phyloP scores from a whole-genome alignment of 2,888 invertebrate species.

The Gnatocerus cornutus region DNA sequence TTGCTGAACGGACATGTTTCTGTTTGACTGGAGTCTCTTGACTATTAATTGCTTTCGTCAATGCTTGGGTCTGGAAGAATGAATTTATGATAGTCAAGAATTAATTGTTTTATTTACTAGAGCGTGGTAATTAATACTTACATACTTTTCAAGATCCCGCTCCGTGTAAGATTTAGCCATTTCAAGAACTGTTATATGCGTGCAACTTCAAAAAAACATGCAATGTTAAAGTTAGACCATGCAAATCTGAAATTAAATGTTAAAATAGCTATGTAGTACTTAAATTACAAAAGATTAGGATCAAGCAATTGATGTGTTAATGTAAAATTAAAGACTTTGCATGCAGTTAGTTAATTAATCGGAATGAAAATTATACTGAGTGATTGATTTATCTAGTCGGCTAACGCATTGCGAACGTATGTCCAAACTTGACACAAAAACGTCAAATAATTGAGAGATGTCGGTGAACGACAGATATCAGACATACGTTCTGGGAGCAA shows the following conservation, averaged over 20 bases:
- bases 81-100: neutral
- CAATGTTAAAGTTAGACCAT: conserved; percentile 60
- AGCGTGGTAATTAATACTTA: too few species aligned
- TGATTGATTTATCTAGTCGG: too few species aligned
- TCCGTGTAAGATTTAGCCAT: conserved; percentile 63
- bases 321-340: conserved; percentile 4
- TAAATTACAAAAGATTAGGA: neutral
- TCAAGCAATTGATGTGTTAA: neutral
- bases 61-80: conserved; percentile 82
- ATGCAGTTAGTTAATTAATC: too few species aligned
- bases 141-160: conserved; percentile 66
- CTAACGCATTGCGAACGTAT: too few species aligned
- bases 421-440: too few species aligned
- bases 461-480: too few species aligned
- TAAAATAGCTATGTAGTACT: conserved; percentile 47
- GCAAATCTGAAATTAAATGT: conserved; percentile 66
- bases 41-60: conserved; percentile 94
- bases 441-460: too few species aligned
- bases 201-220: conserved; percentile 55
- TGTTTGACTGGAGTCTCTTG: conserved; percentile 96
- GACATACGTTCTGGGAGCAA: too few species aligned
- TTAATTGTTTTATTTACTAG: too few species aligned
- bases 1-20: conserved; percentile 97
- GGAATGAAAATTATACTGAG: too few species aligned
- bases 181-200: conserved; percentile 18